Conservation (phyloP, 2,888 invertebrate genomes). For the Lasioglossum lativentre region DNA sequence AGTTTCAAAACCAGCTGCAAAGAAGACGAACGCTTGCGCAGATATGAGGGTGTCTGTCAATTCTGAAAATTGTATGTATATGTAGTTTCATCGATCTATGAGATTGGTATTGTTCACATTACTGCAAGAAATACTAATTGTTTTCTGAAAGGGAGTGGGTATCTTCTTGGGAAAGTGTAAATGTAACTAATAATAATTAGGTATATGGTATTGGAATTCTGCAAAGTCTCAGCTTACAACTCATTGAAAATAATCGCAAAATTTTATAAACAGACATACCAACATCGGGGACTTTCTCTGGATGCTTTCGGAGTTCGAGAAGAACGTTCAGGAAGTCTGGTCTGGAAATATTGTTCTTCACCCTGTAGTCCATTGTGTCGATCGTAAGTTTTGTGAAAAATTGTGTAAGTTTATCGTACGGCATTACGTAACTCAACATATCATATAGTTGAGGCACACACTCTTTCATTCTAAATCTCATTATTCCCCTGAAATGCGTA, state of each 20-base stretch:
- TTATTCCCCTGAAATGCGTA: conserved; percentile 18
- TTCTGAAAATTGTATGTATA: conserved; percentile 46
- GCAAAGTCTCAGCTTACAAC: not conserved
- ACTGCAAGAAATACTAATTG: not conserved
- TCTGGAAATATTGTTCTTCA: conserved; percentile 80
- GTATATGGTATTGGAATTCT: no score
- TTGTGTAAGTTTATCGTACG: conserved; percentile 68
- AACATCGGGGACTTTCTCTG: conserved; percentile 64
- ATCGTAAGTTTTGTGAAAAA: conserved; percentile 79
- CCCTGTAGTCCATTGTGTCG: conserved; percentile 81
- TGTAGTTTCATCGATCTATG: not conserved
- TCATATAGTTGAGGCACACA: conserved; percentile 65
- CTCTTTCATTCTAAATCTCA: conserved; percentile 52
- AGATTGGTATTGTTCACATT: no score
- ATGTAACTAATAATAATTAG: not conserved
- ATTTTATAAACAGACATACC: conserved; percentile 57
- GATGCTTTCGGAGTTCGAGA: conserved; percentile 76
- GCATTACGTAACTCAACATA: conserved; percentile 60
- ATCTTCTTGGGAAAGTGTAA: not conserved
- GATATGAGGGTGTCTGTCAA: conserved; percentile 67
- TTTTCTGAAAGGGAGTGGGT: not conserved
- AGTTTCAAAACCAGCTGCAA: conserved; percentile 76
- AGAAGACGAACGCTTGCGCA: conserved; percentile 75
- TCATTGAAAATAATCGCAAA: not conserved
- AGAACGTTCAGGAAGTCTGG: conserved; percentile 85